Evolutionary conservation across 2,797 vertebrate species (phyloP).

Genomic region (Lutjanus campechanus): DNA sequence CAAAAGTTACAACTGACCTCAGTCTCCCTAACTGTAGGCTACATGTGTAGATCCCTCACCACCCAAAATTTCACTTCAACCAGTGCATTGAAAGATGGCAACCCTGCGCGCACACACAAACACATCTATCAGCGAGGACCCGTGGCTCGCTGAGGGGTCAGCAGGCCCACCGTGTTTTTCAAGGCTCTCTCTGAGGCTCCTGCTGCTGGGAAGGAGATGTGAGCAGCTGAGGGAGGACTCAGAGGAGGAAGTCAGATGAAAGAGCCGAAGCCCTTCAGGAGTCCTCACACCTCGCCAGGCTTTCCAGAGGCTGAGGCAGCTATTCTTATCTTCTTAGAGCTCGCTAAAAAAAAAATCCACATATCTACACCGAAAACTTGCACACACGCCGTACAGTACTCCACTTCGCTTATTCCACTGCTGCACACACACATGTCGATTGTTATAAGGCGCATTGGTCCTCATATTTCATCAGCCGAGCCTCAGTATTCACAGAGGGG

Average conservation of each 20-base stretch:
- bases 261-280: conserved; percentile 65
- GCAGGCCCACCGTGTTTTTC: conserved; percentile 37
- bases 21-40: conserved; percentile 2
- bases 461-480: conserved; percentile 55
- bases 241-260: conserved; percentile 64
- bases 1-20: no score
- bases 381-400: conserved; percentile 18
- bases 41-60: conserved; percentile 1
- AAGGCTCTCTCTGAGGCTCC: conserved; percentile 40
- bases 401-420: conserved; percentile 6
- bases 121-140: conserved; percentile 33
- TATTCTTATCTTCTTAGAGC: conserved; percentile 61
- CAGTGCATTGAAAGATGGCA: conserved; percentile 33
- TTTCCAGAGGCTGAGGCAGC: conserved; percentile 53
- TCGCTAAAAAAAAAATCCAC: conserved; percentile 24
- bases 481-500: conserved; percentile 45
- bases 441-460: conserved; percentile 23
- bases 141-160: conserved; percentile 41
- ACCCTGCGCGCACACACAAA: conserved; percentile 8
- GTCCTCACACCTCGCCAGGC: conserved; percentile 51
- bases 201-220: conserved; percentile 54
- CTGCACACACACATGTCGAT: conserved; percentile 10
- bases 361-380: conserved; percentile 35
- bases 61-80: conserved; percentile 31
- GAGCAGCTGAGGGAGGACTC: conserved; percentile 53